Evolutionary conservation across 1,140 invertebrate genomes (phyloP).

Genomic region (Drosophila bocqueti): DNA sequence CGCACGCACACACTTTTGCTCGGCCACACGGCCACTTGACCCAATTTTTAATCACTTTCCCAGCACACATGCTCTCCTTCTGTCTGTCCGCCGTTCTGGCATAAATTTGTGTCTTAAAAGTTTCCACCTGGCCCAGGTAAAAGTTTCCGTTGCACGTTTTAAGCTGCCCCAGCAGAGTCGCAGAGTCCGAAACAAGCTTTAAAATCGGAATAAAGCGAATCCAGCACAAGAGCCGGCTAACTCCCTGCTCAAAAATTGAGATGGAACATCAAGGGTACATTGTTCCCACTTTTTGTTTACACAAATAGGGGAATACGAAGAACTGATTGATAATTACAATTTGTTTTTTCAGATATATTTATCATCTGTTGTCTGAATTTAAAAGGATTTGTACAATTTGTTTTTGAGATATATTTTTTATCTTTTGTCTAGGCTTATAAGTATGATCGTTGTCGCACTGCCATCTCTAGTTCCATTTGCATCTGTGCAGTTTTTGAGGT

Average conservation of each 20-base stretch:
- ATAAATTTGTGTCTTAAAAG: constrained; percentile 81
- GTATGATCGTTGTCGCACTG: not conserved
- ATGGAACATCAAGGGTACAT: constrained; percentile 9
- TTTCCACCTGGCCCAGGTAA: constrained; percentile 54
- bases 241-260: constrained; percentile 17
- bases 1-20: constrained; percentile 61
- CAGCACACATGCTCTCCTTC: constrained; percentile 64
- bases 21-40: constrained; percentile 62
- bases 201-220: constrained; percentile 41
- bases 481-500: constrained; percentile 41
- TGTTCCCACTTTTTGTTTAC: not conserved
- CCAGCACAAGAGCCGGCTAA: constrained; percentile 26
- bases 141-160: constrained; percentile 78
- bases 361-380: not conserved
- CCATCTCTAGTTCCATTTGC: constrained; percentile 57
- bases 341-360: not conserved
- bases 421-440: not conserved
- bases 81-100: constrained; percentile 34
- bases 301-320: not conserved
- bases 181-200: constrained; percentile 61
- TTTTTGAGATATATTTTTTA: not conserved
- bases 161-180: constrained; percentile 54
- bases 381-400: not conserved
- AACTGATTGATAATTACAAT: not conserved
- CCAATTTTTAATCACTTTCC: constrained; percentile 82